phyloP scores from a whole-genome alignment of 2,113 vertebrate species.

The Lichenostomus cassidix region DNA sequence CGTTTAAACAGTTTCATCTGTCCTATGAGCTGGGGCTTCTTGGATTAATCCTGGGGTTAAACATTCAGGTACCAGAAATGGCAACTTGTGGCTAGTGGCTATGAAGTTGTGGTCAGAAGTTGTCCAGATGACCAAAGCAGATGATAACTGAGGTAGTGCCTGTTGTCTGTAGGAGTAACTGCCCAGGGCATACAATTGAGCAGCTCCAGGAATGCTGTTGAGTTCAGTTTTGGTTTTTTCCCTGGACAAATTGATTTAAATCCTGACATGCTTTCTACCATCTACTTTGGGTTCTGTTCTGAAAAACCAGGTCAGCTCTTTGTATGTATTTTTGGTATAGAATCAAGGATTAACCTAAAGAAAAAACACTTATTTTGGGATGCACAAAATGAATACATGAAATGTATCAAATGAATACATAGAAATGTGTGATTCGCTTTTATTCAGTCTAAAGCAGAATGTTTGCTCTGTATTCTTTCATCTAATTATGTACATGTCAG shows the following conservation, averaged over 20 bases:
- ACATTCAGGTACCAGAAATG: neutral
- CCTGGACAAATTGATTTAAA: neutral
- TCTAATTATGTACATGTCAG: neutral
- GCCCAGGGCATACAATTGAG: neutral
- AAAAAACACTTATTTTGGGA: neutral
- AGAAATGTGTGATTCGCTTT: neutral
- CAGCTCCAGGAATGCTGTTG: neutral
- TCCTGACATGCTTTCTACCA: neutral
- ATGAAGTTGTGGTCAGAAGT: neutral
- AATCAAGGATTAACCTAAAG: neutral
- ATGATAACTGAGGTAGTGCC: neutral
- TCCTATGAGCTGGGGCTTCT: neutral
- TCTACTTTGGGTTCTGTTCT: neutral
- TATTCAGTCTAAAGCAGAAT: neutral
- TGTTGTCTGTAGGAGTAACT: neutral
- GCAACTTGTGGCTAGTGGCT: neutral
- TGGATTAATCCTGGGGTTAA: neutral
- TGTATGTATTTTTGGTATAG: neutral
- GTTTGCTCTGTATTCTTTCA: neutral
- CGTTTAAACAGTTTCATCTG: neutral
- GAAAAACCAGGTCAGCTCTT: neutral
- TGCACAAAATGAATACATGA: neutral
- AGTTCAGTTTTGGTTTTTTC: neutral
- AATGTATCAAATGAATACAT: neutral
- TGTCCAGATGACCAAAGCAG: neutral